These are phyloP conservation scores for Dasysyrphus tricinctus DNA, from an alignment of 2,888 invertebrate species.

Conservation along the genomic window DNA sequence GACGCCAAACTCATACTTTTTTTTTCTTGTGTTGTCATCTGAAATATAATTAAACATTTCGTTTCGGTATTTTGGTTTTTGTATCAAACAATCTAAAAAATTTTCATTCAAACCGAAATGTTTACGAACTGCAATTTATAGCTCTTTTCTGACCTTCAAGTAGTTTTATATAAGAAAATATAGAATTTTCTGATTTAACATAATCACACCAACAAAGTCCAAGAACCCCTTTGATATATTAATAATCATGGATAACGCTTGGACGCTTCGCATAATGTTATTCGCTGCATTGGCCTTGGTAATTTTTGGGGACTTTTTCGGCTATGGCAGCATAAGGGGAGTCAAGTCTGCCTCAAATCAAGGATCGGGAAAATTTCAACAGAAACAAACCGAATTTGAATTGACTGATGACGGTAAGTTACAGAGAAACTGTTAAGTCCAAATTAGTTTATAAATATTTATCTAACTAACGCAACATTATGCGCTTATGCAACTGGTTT, in stretches of 20 bases:
- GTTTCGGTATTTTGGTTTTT: conserved; percentile 29
- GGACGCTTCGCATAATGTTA: conserved; percentile 83
- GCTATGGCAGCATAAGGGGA: conserved; percentile 81
- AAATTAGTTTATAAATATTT: conserved; percentile 18
- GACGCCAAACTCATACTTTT: conserved; percentile 38
- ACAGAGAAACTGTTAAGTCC: conserved; percentile 23
- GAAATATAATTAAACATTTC: neutral
- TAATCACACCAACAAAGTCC: conserved; percentile 19
- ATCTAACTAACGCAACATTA: conserved; percentile 44
- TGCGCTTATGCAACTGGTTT: conserved; percentile 70
- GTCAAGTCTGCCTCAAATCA: conserved; percentile 82
- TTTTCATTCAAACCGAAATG: neutral
- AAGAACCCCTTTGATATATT: neutral
- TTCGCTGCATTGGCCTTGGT: conserved; percentile 81
- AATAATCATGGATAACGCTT: conserved; percentile 81
- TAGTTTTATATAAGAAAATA: neutral
- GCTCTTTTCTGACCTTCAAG: neutral
- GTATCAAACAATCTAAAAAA: conserved; percentile 1
- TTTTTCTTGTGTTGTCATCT: neutral
- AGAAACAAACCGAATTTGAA: conserved; percentile 82
- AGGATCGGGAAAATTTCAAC: conserved; percentile 81
- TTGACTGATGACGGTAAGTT: conserved; percentile 83
- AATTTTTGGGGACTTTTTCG: conserved; percentile 83
- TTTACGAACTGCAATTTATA: conserved; percentile 7
- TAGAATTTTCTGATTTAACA: neutral